Evolutionary conservation across 2,888 invertebrate species (phyloP), one percentile per base, ranked within the genome.

Genomic region (Drosophila mimica): DNA sequence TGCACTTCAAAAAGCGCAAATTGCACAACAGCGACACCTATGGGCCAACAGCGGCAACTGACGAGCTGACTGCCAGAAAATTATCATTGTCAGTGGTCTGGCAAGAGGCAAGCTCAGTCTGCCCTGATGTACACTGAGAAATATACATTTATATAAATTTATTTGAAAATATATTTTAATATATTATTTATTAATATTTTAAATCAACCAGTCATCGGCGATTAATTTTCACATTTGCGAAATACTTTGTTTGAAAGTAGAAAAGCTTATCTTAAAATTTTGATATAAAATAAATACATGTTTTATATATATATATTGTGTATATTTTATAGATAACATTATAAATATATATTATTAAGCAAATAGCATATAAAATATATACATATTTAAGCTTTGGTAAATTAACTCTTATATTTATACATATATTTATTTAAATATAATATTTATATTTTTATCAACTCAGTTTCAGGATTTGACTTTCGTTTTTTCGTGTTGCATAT

Each of bases 1-100:
- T 79, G 83, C 87, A 81, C 89, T 83, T 85, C 79, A 79, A 89
- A 84, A 85, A 88, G 81, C 90, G 80, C 79, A 88, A 91, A 91
- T 91, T 88, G 84, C 91, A 83, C 89, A 88, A 81, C 86, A 86
- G 84, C 78, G 83, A 70, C 83, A 81, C 77, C 83, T 82, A 81
- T 79, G 81, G 70, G 28, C 33, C 40, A 28, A 36, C 20, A 31
- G n/a, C 52, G 13, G 28, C 17, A 1, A 28, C 51, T 54, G 54
- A 46, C 25, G 49, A 15, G 40, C 31, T 2, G 20, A 20, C 33
- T 56, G 64, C 48, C 59, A 64, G 70, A 53, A 70, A 82, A 81
- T 73, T 70, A 63, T 68, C 71, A 76, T 79, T 83, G 77, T 86
- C 81, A 76, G 75, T 70, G 70, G 60, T 57, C 58, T 71, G 65